Conservation (phyloP, 2,888 invertebrate species). For the Laothoe populi region DNA sequence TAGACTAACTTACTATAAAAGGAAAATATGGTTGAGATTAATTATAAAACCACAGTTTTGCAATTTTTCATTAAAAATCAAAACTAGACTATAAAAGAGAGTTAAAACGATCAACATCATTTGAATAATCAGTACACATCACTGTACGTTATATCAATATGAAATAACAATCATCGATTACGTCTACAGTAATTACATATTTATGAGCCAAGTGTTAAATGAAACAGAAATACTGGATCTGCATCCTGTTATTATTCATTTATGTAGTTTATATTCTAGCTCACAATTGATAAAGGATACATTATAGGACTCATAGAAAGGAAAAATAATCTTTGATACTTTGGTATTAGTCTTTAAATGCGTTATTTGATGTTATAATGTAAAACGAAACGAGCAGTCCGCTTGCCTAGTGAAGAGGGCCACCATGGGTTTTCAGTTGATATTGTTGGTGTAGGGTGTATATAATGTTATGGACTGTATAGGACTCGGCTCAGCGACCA, state of each 20-base stretch:
- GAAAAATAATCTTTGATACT: too few relatives aligned
- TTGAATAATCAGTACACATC: background rate
- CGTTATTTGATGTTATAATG: too few relatives aligned
- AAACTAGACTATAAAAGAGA: background rate
- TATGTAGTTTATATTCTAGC: background rate
- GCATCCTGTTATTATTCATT: background rate
- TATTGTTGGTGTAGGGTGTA: too few relatives aligned
- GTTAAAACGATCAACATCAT: background rate
- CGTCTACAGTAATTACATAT: background rate
- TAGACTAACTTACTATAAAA: too few relatives aligned
- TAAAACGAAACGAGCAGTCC: background rate
- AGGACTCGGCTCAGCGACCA: too few relatives aligned
- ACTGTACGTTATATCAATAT: background rate
- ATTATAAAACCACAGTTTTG: background rate
- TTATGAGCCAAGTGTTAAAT: background rate
- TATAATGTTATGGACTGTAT: too few relatives aligned
- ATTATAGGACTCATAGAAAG: background rate
- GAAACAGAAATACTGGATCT: background rate
- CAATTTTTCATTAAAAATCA: background rate
- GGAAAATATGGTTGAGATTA: background rate
- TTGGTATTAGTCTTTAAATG: too few relatives aligned
- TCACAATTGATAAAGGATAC: background rate
- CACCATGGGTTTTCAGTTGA: too few relatives aligned
- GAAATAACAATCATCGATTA: background rate
- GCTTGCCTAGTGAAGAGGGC: too few relatives aligned